Evolutionary conservation across 2,888 invertebrate species (phyloP).

Genomic region (Drosophila mercatorum): DNA sequence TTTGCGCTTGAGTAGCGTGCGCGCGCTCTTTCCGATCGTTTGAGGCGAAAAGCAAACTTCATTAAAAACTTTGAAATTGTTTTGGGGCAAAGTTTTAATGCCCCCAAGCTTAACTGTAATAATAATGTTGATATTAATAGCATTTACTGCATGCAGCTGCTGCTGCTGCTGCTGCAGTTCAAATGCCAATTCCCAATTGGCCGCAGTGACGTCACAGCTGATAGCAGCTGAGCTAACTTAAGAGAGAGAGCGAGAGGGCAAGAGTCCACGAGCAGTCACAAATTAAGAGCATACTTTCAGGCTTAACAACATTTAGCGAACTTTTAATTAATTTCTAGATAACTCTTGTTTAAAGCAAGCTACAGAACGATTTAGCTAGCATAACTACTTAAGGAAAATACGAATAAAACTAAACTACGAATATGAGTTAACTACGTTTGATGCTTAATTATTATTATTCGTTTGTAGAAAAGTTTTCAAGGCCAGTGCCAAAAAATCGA

Average conservation of each 20-base stretch:
- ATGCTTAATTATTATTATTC: constrained; percentile 34
- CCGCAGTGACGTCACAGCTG: constrained; percentile 32
- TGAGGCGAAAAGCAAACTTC: constrained; percentile 29
- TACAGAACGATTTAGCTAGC: constrained; percentile 29
- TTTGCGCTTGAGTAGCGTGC: background rate
- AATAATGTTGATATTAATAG: constrained; percentile 53
- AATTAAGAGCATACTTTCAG: constrained; percentile 61
- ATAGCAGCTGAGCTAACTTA: constrained; percentile 15
- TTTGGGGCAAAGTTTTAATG: constrained; percentile 47
- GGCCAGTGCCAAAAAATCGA: constrained; percentile 45
- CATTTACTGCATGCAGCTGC: constrained; percentile 28
- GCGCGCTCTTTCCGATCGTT: constrained; percentile 32
- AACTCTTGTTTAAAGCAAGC: constrained; percentile 40
- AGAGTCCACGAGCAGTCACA: background rate
- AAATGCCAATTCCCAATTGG: constrained; percentile 41
- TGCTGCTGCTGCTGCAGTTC: constrained; percentile 34
- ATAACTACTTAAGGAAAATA: constrained; percentile 41
- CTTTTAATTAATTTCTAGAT: constrained; percentile 12
- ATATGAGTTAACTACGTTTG: constrained; percentile 56
- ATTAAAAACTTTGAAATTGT: constrained; percentile 48
- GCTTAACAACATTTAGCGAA: constrained; percentile 32
- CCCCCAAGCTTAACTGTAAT: constrained; percentile 33
- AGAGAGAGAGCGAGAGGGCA: constrained; percentile 3
- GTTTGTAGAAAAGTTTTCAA: constrained; percentile 51
- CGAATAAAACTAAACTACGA: constrained; percentile 42